Evolutionary conservation across 2,113 vertebrate genomes (phyloP).

Genomic region (Trogon surrucura): DNA sequence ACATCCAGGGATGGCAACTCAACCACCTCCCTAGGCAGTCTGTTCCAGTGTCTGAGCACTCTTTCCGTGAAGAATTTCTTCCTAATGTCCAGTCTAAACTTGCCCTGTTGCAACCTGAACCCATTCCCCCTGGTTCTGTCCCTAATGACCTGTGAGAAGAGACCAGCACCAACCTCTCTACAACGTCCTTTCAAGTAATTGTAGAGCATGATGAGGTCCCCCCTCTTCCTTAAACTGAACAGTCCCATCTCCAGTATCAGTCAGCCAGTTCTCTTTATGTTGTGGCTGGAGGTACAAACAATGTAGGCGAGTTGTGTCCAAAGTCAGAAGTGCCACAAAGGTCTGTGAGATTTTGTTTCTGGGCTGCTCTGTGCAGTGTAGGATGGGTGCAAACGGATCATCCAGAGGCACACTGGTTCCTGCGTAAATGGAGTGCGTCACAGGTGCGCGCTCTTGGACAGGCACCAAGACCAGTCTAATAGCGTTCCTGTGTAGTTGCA

Average conservation of each 20-base stretch:
- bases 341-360: neutral
- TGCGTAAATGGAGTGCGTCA: neutral
- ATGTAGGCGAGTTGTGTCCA: neutral
- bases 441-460: neutral
- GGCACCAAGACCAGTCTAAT: neutral
- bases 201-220: too few relatives aligned
- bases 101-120: too few relatives aligned
- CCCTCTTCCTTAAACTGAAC: too few relatives aligned
- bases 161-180: too few relatives aligned
- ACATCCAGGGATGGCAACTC: too few relatives aligned
- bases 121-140: too few relatives aligned
- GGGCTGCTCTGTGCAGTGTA: neutral
- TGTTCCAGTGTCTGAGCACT: too few relatives aligned
- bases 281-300: neutral
- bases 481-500: neutral
- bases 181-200: too few relatives aligned
- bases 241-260: neutral
- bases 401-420: neutral
- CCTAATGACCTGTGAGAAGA: too few relatives aligned
- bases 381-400: neutral
- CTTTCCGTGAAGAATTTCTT: too few relatives aligned
- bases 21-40: too few relatives aligned
- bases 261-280: neutral
- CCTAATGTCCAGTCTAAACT: too few relatives aligned
- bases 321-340: neutral